These are phyloP conservation scores for Ophion ellenae DNA, from an alignment of 2,888 invertebrate genomes.

Conservation along the genomic window DNA sequence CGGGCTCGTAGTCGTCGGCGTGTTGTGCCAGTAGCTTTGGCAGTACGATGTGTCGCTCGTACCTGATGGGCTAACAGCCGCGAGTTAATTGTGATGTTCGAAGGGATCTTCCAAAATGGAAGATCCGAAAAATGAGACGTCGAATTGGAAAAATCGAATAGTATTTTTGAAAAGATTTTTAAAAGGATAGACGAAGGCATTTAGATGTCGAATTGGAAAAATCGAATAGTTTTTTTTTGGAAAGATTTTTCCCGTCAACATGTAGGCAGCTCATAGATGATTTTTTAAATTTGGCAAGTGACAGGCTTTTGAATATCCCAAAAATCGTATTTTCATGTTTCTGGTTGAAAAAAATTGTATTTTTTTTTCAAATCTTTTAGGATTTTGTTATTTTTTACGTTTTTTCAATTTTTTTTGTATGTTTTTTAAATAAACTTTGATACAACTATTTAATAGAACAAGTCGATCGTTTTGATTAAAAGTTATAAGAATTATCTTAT, in stretches of 20 bases:
- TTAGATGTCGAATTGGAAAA: not conserved
- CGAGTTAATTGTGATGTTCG: conserved; percentile 67
- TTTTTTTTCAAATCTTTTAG: no score
- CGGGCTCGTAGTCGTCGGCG: conserved; percentile 94
- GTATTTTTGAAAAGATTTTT: no score
- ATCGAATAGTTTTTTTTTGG: not conserved
- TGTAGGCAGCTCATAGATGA: not conserved
- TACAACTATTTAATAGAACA: no score
- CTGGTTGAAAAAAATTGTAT: no score
- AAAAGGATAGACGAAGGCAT: not conserved
- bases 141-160: not conserved
- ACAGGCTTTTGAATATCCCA: no score
- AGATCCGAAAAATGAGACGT: not conserved
- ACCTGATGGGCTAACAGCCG: conserved; percentile 86
- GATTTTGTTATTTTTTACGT: no score
- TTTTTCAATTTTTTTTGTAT: no score
- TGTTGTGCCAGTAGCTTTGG: conserved; percentile 95
- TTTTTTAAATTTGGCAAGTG: not conserved
- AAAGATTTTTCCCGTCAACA: not conserved
- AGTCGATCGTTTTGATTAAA: no score
- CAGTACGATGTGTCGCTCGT: conserved; percentile 97
- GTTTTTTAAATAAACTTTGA: no score
- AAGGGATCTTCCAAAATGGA: not conserved
- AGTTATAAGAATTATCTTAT: no score
- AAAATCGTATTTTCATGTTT: no score